Percentiles rank a stretch among this genome's conserved stretches.
Conservation (phyloP, 1,140 invertebrate species). For the Pectinophora gossypiella region DNA sequence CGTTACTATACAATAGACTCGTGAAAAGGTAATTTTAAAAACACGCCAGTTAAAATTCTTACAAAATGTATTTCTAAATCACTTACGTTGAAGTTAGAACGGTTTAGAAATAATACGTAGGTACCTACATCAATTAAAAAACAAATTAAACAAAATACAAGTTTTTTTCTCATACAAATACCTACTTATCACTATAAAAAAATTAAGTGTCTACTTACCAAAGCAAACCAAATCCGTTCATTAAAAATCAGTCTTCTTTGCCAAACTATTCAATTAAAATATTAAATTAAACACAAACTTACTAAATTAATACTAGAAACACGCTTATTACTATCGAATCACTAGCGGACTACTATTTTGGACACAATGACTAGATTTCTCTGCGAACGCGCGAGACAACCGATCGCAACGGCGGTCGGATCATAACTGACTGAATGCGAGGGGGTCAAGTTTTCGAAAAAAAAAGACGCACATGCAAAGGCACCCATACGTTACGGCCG, state of each 20-base stretch:
- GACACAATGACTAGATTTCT: constrained; percentile 68
- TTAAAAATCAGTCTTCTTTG: constrained; percentile 50
- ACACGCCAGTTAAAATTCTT: too few species aligned
- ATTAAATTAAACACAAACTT: constrained; percentile 13
- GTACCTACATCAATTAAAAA: too few species aligned
- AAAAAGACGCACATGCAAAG: constrained; percentile 62
- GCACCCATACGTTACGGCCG: constrained; percentile 66
- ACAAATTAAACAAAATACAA: too few species aligned
- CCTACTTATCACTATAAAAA: too few species aligned
- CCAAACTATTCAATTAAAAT: constrained; percentile 28
- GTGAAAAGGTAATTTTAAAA: too few species aligned
- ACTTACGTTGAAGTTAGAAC: too few species aligned
- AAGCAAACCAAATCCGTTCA: constrained; percentile 70
- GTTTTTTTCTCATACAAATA: too few species aligned
- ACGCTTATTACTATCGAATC: constrained; percentile 16
- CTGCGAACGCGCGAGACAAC: constrained; percentile 50
- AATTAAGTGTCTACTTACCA: too few species aligned
- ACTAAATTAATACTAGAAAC: constrained; percentile 22
- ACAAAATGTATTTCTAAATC: too few species aligned
- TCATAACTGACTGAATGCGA: constrained; percentile 54
- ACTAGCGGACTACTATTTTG: constrained; percentile 36
- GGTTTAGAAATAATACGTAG: too few species aligned
- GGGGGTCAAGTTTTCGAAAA: constrained; percentile 63
- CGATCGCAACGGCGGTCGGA: constrained; percentile 61
- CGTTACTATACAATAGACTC: too few species aligned